Percentiles rank a stretch among this genome's conserved stretches.
These are phyloP conservation scores for Nannoperca australis DNA, from an alignment of 2,797 vertebrate species.

Conservation along the genomic window DNA sequence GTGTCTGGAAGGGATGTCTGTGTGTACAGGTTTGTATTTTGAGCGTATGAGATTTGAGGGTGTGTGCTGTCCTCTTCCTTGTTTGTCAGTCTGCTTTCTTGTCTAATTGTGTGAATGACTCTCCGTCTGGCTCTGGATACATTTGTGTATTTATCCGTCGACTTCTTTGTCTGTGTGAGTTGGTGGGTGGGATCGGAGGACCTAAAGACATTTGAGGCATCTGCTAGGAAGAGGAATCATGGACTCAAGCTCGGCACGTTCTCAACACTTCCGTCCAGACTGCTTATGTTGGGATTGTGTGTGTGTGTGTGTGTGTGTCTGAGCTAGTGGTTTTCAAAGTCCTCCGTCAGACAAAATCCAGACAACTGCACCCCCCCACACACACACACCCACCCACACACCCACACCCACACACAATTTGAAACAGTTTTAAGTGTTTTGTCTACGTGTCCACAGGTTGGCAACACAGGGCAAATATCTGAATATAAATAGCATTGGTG, in stretches of 20 bases:
- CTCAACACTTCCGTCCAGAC: constrained; percentile 50
- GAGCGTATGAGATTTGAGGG: constrained; percentile 27
- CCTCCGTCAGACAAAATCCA: constrained; percentile 4
- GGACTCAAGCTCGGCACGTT: constrained; percentile 32
- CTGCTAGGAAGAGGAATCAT: constrained; percentile 16
- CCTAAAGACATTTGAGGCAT: constrained; percentile 28
- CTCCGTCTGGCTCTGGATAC: constrained; percentile 39
- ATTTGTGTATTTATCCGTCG: constrained; percentile 53
- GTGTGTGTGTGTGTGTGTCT: too few species aligned
- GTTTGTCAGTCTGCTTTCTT: constrained; percentile 34
- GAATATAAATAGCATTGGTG: neutral
- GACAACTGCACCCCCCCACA: neutral
- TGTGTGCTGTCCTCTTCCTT: constrained; percentile 19
- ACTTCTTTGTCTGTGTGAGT: constrained; percentile 4
- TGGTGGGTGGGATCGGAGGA: neutral
- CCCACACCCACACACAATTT: too few species aligned
- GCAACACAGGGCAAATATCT: neutral
- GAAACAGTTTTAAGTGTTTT: neutral
- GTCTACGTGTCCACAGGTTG: neutral
- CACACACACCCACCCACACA: too few species aligned
- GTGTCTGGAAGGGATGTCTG: constrained; percentile 65
- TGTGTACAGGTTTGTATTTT: constrained; percentile 53
- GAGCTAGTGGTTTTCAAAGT: constrained; percentile 11
- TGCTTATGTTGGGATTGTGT: constrained; percentile 34
- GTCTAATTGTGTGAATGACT: constrained; percentile 39